Evolutionary conservation across 2,113 vertebrate species (phyloP), one percentile per base, ranked within the genome.

Genomic region (Antechinus flavipes): DNA sequence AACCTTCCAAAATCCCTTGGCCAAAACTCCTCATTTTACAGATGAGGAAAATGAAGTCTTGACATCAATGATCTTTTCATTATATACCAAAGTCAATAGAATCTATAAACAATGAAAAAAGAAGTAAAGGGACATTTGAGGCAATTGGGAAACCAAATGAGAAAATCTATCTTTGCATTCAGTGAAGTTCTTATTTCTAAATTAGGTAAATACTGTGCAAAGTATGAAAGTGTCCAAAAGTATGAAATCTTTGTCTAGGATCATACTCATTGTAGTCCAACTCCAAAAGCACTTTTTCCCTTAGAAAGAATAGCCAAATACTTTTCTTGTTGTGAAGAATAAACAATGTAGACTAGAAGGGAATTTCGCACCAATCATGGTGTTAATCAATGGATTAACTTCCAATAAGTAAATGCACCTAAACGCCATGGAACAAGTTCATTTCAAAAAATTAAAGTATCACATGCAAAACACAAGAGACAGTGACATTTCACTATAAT

Each of bases 401-500:
- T 91, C 46, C 94, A 91, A 52, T 93, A 91, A 95, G 92, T 90
- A 96, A 96, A 96, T 54, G 93, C 16, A 54, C 68, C 50, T 95
- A 96, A 95, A 98, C 96, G 96, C 84, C 93, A 22, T 91, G 90
- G 93, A 90, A 96, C 94, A 58, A 95, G 26, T 58, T 35, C 46
- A 94, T 93, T 93, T 92, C 11, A 25, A 92, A 5, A 96, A 96
- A 95, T 97, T 96, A 96, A 92, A 95, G 95, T 91, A 91, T 35
- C 95, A 95, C 93, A 96, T 90, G 89, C 93, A 96, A 93, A 46
- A 24, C 42, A 97, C 30, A 35, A 35, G 19, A 90, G 89, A 93
- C 54, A 93, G 95, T 96, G 95, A 91, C 93, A 96, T 94, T 93
- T 97, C 94, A 96, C 91, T 90, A 89, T 90, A 97, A 96, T 91